These are phyloP conservation scores for Varecia variegata DNA, from an alignment of 2,797 vertebrate species.

Conservation along the genomic window DNA sequence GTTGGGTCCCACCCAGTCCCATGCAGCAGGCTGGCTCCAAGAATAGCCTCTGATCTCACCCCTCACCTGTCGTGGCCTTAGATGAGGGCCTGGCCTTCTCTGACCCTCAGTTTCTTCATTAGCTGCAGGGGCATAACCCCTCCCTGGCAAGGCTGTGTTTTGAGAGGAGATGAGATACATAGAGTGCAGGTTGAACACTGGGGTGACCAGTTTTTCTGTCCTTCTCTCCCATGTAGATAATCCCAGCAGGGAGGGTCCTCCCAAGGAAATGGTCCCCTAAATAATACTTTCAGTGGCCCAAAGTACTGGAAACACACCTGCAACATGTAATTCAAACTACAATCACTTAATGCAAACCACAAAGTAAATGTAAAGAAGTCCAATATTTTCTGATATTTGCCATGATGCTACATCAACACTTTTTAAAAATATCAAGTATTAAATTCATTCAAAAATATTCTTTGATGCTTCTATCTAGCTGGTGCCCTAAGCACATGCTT, in stretches of 20 bases:
- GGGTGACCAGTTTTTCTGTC: neutral
- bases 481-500: neutral
- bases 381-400: neutral
- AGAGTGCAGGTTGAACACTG: neutral
- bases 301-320: neutral
- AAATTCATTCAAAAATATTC: neutral
- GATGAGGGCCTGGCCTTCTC: neutral
- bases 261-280: neutral
- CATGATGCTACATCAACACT: neutral
- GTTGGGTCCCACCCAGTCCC: neutral
- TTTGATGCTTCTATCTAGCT: neutral
- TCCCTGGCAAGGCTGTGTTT: neutral
- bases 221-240: neutral
- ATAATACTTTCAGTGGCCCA: neutral
- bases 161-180: neutral
- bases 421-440: neutral
- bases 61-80: neutral
- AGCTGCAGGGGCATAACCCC: neutral
- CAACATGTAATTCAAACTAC: conserved; percentile 6
- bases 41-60: neutral
- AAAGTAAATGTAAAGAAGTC: conserved; percentile 5
- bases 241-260: neutral
- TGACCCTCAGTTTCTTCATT: neutral
- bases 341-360: neutral
- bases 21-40: neutral